Conservation (phyloP, 1,140 invertebrate species). For the Platorchestia sp. region DNA sequence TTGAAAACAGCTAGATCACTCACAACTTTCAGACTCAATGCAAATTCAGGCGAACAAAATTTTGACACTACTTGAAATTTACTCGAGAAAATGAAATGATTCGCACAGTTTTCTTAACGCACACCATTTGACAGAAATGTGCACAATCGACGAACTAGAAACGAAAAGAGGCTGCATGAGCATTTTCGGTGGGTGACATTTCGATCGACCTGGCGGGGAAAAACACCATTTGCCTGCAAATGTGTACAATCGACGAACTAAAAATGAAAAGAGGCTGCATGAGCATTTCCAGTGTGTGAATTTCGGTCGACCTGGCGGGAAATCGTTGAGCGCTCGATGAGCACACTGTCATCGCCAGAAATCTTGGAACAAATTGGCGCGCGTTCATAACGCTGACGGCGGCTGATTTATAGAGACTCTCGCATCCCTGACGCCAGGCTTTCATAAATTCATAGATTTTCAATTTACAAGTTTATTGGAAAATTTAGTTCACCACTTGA, state of each 20-base stretch:
- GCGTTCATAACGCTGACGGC: neutral
- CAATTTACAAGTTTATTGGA: neutral
- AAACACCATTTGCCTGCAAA: too few relatives aligned
- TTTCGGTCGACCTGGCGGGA: neutral
- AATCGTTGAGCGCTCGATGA: neutral
- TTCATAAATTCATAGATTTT: conserved; percentile 11
- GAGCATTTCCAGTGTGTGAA: neutral
- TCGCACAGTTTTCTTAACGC: neutral
- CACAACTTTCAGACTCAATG: too few relatives aligned
- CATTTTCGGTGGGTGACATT: neutral
- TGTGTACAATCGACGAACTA: neutral
- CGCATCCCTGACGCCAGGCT: neutral
- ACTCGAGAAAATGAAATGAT: neutral
- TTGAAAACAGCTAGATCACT: too few relatives aligned
- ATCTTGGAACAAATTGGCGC: neutral
- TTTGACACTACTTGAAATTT: neutral
- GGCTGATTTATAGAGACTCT: neutral
- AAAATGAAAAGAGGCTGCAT: neutral
- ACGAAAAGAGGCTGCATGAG: neutral
- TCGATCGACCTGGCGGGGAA: too few relatives aligned
- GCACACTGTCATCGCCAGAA: neutral
- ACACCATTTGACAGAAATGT: too few relatives aligned
- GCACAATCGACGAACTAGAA: neutral
- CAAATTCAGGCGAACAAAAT: too few relatives aligned
- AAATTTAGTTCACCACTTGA: neutral